These are phyloP conservation scores for Zaprionus vittiger DNA, from an alignment of 1,140 invertebrate genomes.

Conservation along the genomic window DNA sequence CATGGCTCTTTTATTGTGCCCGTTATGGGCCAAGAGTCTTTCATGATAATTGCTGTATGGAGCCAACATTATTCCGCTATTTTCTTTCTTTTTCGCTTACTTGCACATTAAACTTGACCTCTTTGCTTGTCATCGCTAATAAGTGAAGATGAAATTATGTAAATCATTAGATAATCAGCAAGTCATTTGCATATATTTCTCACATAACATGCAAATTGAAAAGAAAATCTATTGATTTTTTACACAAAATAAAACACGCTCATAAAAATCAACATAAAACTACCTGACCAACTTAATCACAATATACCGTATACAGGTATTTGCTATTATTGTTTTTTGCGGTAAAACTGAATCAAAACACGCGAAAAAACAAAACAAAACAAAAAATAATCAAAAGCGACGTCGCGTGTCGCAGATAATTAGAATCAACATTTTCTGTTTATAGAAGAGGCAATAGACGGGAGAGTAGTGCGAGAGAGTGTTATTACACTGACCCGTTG, in stretches of 20 bases:
- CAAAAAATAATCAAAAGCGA: slow-evolving; percentile 57
- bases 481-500: slow-evolving; percentile 47
- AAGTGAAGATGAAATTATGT: slow-evolving; percentile 21
- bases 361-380: slow-evolving; percentile 34
- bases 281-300: slow-evolving; percentile 38
- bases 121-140: slow-evolving; percentile 24
- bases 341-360: slow-evolving; percentile 47
- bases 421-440: slow-evolving; percentile 63
- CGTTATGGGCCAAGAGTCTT: slow-evolving; percentile 26
- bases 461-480: slow-evolving; percentile 33
- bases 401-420: slow-evolving; percentile 73
- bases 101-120: slow-evolving; percentile 69
- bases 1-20: slow-evolving; percentile 34
- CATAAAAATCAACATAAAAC: slow-evolving; percentile 37
- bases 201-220: background rate
- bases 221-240: slow-evolving; percentile 49
- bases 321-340: slow-evolving; percentile 39
- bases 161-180: slow-evolving; percentile 17
- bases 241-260: slow-evolving; percentile 5
- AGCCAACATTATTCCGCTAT: slow-evolving; percentile 55
- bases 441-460: slow-evolving; percentile 19
- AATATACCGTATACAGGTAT: slow-evolving; percentile 16
- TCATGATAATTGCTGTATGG: slow-evolving; percentile 55
- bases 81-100: slow-evolving; percentile 23
- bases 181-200: slow-evolving; percentile 9